phyloP scores from a whole-genome alignment of 1,140 invertebrate genomes.

The Drosophila neocordata region DNA sequence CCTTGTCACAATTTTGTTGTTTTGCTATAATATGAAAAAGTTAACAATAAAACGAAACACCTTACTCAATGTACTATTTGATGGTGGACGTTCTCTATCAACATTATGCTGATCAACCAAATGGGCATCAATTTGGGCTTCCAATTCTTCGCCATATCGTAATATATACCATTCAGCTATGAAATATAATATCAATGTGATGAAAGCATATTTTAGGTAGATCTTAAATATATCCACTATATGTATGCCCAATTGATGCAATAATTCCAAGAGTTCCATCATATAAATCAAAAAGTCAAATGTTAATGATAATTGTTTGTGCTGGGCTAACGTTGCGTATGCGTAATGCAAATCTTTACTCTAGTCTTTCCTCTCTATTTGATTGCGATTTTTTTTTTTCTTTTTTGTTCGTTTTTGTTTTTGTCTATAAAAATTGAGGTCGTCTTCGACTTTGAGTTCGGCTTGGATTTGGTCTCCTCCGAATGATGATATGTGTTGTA shows the following conservation, averaged over 20 bases:
- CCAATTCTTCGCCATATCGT: slow-evolving; percentile 61
- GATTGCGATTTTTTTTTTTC: slow-evolving; percentile 30
- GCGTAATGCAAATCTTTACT: slow-evolving; percentile 34
- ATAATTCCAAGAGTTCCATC: slow-evolving; percentile 57
- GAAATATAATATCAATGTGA: slow-evolving; percentile 69
- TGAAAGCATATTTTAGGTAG: slow-evolving; percentile 69
- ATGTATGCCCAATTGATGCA: slow-evolving; percentile 53
- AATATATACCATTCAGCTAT: slow-evolving; percentile 75
- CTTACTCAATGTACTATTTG: slow-evolving; percentile 66
- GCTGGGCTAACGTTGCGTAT: slow-evolving; percentile 43
- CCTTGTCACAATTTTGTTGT: slow-evolving; percentile 33
- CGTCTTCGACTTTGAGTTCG: slow-evolving; percentile 8
- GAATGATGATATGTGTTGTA: slow-evolving; percentile 12
- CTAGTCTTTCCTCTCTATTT: slow-evolving; percentile 45
- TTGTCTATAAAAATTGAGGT: slow-evolving; percentile 7
- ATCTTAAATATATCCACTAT: slow-evolving; percentile 70
- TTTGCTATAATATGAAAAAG: slow-evolving; percentile 63
- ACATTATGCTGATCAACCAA: slow-evolving; percentile 29
- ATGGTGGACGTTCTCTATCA: slow-evolving; percentile 43
- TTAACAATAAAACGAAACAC: slow-evolving; percentile 67
- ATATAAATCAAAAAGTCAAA: too few relatives aligned
- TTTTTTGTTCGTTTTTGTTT: slow-evolving; percentile 7
- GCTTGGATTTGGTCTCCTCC: slow-evolving; percentile 3
- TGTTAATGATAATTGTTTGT: background rate
- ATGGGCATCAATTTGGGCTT: slow-evolving; percentile 61